Evolutionary conservation across 2,113 vertebrate genomes (phyloP), one percentile per base, ranked within the genome.

Genomic region (Anser cygnoides): DNA sequence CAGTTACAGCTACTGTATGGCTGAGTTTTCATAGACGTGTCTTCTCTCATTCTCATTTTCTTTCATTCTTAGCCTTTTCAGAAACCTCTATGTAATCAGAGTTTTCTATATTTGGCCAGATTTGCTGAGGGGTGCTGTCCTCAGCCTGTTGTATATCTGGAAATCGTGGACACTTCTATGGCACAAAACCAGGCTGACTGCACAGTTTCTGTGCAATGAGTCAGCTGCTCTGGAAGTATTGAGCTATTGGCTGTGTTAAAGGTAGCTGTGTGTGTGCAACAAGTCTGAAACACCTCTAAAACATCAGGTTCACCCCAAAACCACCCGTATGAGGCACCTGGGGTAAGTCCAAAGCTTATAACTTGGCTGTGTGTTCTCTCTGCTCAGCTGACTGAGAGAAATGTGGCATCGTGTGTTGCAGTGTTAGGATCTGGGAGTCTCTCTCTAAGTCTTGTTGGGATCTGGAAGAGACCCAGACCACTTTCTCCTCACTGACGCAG

Each of bases 41-140:
- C 29, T 87, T 39, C 55, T n/a, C 52, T 41, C 46, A 49, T 22
- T 49, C 46, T 49, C 20, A 49, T 37, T 11, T 7, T 39, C 41
- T 52, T 33, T 37, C 14, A 1, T 25, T 33, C 28, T n/a, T 29
- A 92, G 55, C 61, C 11, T 50, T n/a, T 28, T 89, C 57, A 43
- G 54, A 65, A 80, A 35, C 19, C 10, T 44, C 0, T 0, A 13
- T 61, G 66, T 68, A 44, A 89, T 28, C 10, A 71, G 62, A 67
- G 14, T 75, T 89, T 71, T 17, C 87, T 95, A 10, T 92, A 57
- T 72, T 87, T 92, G 86, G 80, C 70, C 35, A 67, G 81, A 74
- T 70, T 0, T 70, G 75, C 71, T 52, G 82, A 54, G 29, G 22
- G 33, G 55, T 35, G 83, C 76, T 94, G 76, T 68, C 55, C 80